Percentiles rank a stretch among this genome's conserved stretches.
phyloP scores from a whole-genome alignment of 2,113 vertebrate species.

The Pachyramphus minor region DNA sequence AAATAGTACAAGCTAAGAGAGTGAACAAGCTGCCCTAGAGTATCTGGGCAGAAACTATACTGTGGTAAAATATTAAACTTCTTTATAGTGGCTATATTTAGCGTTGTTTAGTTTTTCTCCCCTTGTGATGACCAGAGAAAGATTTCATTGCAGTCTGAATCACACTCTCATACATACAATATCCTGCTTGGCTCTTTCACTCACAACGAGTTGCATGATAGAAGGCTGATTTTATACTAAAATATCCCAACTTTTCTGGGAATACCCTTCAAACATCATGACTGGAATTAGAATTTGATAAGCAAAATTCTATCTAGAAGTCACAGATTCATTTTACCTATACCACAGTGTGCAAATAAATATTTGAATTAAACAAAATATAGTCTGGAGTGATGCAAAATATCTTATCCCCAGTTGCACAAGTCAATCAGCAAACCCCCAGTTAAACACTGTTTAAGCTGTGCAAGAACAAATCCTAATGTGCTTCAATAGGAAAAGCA shows the following conservation, averaged over 20 bases:
- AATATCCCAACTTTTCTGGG: background rate
- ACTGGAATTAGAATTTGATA: background rate
- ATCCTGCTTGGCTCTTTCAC: background rate
- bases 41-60: background rate
- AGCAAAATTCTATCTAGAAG: background rate
- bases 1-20: background rate
- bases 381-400: background rate
- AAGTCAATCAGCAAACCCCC: background rate
- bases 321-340: background rate
- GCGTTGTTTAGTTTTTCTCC: background rate
- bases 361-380: background rate
- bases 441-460: background rate
- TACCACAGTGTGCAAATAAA: background rate
- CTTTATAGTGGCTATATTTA: background rate
- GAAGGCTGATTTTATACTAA: background rate
- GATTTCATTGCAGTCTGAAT: background rate
- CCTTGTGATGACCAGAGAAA: background rate
- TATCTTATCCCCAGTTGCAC: background rate
- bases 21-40: background rate
- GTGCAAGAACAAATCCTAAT: background rate
- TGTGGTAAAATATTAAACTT: background rate
- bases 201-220: background rate
- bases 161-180: rapidly evolving
- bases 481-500: background rate
- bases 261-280: rapidly evolving